Base-by-base conservation (phyloP, 2,113 vertebrate species). In the Hippocampus abdominalis region DNA sequence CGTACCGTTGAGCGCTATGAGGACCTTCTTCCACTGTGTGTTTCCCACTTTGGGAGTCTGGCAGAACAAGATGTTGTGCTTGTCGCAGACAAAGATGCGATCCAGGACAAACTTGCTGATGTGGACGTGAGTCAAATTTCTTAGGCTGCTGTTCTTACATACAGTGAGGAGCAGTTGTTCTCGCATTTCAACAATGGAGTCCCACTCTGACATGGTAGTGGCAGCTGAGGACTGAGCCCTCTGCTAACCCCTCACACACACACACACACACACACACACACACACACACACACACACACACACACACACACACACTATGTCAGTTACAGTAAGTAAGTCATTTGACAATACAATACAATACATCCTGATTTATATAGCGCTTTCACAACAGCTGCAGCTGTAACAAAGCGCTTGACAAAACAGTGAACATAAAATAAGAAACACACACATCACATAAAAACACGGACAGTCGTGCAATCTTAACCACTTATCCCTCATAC, bases 11-110 rank as follows among this genome's bases (percentile, higher is more conserved):
- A 98, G 91, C 75, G 96, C 96, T 2, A 99, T 98, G 61, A 99
- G 93, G 81, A 99, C 97, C 90, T 99, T 99, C 91, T 99, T 99
- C 97, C 97, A 99, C 66, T 99, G 97, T 0, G 97, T 99, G 89
- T 99, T 99, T 71, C 97, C 97, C 84, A 99, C 97, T 92, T 99
- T 99, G 20, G 97, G 97, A 0, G 96, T 99, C 91, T 99, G 97
- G 90, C 97, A 99, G 90, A 99, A 99, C 65, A 99, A 89, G 79
- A 99, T 96, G 89, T 93, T 95, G 91, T 97, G 94, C 80, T 97
- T 97, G 91, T 99, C 96, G 63, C 96, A 97, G 74, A 99, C 96
- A 72, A 99, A 99, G 85, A 99, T 97, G 68, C 97, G 95, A 85
- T 98, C 95, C 73, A 99, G 93, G 83, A 98, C 94, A 64, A 99